Percentiles rank a stretch among this genome's conserved stretches.
Conservation (phyloP, 2,797 vertebrate species). For the Leptatherina wallacei region DNA sequence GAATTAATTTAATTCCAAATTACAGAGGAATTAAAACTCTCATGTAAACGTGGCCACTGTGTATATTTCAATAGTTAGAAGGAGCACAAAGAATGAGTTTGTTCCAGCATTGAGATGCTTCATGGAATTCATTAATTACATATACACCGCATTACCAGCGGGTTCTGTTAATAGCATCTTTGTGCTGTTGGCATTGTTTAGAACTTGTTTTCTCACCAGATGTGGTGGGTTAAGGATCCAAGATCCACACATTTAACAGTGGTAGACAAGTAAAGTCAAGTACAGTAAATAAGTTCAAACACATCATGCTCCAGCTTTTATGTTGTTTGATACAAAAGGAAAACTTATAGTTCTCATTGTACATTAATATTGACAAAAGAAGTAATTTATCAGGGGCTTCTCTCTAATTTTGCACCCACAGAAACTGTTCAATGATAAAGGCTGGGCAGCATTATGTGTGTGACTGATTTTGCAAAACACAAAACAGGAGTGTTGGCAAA, state of each 20-base stretch:
- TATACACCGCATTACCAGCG: constrained; percentile 8
- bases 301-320: background rate
- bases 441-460: background rate
- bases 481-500: background rate
- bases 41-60: background rate
- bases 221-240: background rate
- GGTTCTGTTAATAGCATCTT: constrained; percentile 5
- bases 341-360: background rate
- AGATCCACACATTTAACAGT: background rate
- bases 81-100: background rate
- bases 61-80: constrained; percentile 14
- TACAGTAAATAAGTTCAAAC: background rate
- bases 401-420: background rate
- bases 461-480: background rate
- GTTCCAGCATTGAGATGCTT: background rate
- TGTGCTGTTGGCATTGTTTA: background rate
- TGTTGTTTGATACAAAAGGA: background rate
- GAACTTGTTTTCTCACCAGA: constrained; percentile 15
- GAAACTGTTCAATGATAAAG: background rate
- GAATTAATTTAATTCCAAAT: too few relatives aligned
- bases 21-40: too few relatives aligned
- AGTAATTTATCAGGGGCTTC: background rate
- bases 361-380: background rate
- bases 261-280: background rate
- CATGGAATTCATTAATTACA: constrained; percentile 11